A percentile compares a stretch with the other conserved stretches of the same genome.
Conservation (phyloP, 2,888 invertebrate species). For the Agriopis marginaria region DNA sequence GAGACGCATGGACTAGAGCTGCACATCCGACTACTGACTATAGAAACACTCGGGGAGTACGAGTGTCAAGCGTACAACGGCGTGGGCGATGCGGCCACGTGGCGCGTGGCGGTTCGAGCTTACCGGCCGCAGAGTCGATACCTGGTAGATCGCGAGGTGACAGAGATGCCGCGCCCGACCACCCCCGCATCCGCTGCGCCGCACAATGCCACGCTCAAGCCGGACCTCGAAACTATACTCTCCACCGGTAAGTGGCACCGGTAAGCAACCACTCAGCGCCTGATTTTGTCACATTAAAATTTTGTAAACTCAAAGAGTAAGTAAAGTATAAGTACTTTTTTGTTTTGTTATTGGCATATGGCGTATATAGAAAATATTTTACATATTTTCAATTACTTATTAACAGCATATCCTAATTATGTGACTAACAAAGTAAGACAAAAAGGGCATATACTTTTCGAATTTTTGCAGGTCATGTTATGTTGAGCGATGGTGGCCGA, state of each 20-base stretch:
- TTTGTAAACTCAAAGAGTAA: neutral
- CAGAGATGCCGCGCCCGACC: constrained; percentile 30
- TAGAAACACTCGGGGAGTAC: constrained; percentile 93
- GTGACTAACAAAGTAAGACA: no score
- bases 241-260: constrained; percentile 73
- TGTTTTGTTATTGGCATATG: no score
- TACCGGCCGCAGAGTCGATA: constrained; percentile 83
- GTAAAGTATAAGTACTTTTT: neutral
- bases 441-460: no score
- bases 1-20: constrained; percentile 92
- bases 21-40: constrained; percentile 89
- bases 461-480: no score
- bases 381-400: no score
- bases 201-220: constrained; percentile 47
- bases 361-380: no score
- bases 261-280: constrained; percentile 58
- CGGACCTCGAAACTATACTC: constrained; percentile 51
- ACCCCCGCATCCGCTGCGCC: constrained; percentile 4
- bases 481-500: no score
- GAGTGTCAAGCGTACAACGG: constrained; percentile 96
- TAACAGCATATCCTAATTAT: no score
- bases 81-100: constrained; percentile 90
- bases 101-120: constrained; percentile 91
- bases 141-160: constrained; percentile 49
- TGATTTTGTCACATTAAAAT: no score